Base-by-base conservation (phyloP, 2,888 invertebrate genomes). In the Syrista parreyssii region DNA sequence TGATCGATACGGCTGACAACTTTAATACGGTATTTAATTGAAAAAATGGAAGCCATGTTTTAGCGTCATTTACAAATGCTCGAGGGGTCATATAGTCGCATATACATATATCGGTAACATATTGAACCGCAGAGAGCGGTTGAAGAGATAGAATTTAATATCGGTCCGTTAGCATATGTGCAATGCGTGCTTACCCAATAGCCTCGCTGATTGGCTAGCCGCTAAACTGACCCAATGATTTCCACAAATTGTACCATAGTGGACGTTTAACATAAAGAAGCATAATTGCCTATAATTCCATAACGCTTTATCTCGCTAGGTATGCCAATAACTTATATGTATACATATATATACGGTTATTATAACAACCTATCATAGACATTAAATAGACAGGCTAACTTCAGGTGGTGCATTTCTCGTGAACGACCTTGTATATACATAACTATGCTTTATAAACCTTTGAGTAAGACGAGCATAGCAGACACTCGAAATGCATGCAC, bases 241-340 rank as follows among this genome's bases (percentile, higher is more conserved):
- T 55, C 55, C 55, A 9, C 55, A 55, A 55, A 55, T 55, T 55
- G 55, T 55, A 55, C 55, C 55, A 23, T 9, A 55, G 55, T 55
- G 55, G 55, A 55, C 55, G 55, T 55, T 55, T 55, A 55, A 55
- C 23, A 55, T 55, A 23, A 55, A 55, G 55, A 55, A 55, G 9
- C 55, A 1, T 55, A 15, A 55, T 55, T 23, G 23, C 23, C 55
- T 23, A 55, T 55, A 55, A 77, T 85, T 84, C 84, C 85, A 78
- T n/a, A 77, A 55, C 55, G 55, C 55, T 55, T 55, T 55, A 23
- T 55, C 23, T 6, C 55, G 9, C 23, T 55, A 55, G 23, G 23
- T 55, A 9, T 23, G 55, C 23, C 9, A 33, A 74, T 68, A 68
- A 68, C 15, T 68, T 33, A 4, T 3, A 36, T 36, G 12, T 3